Evolutionary conservation across 2,113 vertebrate species (phyloP), one percentile per base, ranked within the genome.

Genomic region (Gobiocypris rarus): DNA sequence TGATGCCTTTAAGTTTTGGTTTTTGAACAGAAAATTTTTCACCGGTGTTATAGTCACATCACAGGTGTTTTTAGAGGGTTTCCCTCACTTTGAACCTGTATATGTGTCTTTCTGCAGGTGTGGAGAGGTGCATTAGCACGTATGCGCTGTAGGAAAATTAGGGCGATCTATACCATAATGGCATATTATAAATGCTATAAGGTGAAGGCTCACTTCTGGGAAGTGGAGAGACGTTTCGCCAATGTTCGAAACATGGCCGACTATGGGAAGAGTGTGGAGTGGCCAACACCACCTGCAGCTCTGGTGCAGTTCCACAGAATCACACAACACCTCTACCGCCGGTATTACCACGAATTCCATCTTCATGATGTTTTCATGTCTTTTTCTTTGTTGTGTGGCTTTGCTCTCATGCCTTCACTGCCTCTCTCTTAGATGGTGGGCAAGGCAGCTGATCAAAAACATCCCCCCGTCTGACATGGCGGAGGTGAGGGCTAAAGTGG

Each of bases 91-190:
- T 15, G 13, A 24, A 17, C 34, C 7, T 73, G 26, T 63, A 65
- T 59, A 1, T 38, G 1, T 81, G 31, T 22, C 4, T 43, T 17
- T 45, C n/a, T 38, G 15, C 89, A 98, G 97, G 95, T 97, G 0
- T 98, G 97, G 97, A 94, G 97, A 0, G 97, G 97, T 0, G 95
- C 97, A 1, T 86, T 98, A 77, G 97, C 96, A 0, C 93, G 97
- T 0, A 90, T 88, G 87, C 91, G 90, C 3, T 98, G 96, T 88
- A 91, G 91, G 1, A 83, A 87, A 1, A 93, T 98, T 86, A 91
- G 92, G 0, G 96, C 97, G 1, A 75, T 96, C 84, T 97, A 96
- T 84, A 24, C 91, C 89, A 96, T 98, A 91, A 97, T 98, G 96
- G 91, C 92, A n/a, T 92, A 90, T 83, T 99, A 95, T 90, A 95